Base-by-base conservation (phyloP, 2,888 invertebrate species). In the Penaeus monodon region DNA sequence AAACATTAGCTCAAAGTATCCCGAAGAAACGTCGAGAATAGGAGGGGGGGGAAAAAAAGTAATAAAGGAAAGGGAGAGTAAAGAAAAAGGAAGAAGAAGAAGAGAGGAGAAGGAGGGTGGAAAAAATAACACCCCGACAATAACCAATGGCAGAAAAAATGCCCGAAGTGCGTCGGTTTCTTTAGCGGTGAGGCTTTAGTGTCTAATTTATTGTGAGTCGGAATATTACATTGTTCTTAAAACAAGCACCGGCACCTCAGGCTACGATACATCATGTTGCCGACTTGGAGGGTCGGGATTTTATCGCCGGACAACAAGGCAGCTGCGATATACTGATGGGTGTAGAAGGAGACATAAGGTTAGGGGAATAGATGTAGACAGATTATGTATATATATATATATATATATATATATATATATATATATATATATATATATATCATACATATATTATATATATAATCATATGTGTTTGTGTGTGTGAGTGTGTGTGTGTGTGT, bases 171-270 rank as follows among this genome's bases (percentile, higher is more conserved):
- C 81, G 81, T 66, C 81, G 81, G 81, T 38, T 38, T 82, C 63
- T 38, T 82, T 82, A 82, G 29, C 63, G 22, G 82, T 22, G 49
- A 57, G 27, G 73, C 57, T 73, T 82, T 82, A 82, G 73, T 82
- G 82, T 73, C 63, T 82, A 82, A 82, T 82, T 82, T 82, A 82
- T 82, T 73, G 73, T 82, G 57, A 73, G 82, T 63, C 63, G 73
- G 63, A 74, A 73, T 82, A 82, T 82, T 82, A 82, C 82, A 82
- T 82, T 82, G 82, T 82, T 73, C 73, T 82, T 82, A 82, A 82
- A 82, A 82, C 82, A 70, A 73, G 74, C 73, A 64, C 82, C 82
- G 82, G 82, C 82, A 82, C 82, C 82, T 38, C 64, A 33, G 82
- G 82, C 82, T 44, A 57, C 24, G 70, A 82, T 73, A 74, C 29